Conservation (phyloP, 2,797 vertebrate genomes). For the Phoxinus dragarum region DNA sequence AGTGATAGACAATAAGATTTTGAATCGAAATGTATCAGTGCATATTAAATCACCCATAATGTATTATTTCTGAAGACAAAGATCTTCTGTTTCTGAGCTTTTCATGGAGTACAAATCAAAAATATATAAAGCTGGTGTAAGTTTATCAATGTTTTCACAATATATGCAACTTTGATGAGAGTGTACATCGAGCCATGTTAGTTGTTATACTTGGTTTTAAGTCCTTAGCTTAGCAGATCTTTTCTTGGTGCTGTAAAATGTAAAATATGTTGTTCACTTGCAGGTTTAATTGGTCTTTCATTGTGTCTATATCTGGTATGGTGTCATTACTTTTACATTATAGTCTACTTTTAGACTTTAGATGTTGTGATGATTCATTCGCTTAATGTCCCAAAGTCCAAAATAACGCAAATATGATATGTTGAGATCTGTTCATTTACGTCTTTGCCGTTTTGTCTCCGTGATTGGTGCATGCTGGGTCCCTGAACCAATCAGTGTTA, state of each 20-base stretch:
- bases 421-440: background rate
- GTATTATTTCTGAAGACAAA: background rate
- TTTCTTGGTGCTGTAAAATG: background rate
- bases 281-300: background rate
- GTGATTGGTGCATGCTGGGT: background rate
- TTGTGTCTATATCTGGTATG: background rate
- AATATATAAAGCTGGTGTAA: background rate
- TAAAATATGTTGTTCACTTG: too few relatives aligned
- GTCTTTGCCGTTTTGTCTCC: background rate
- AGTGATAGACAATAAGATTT: background rate
- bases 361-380: constrained; percentile 8
- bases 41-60: background rate
- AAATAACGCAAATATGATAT: background rate
- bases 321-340: background rate
- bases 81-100: background rate
- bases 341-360: background rate
- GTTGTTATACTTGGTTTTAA: background rate
- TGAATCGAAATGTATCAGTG: background rate
- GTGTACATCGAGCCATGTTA: background rate
- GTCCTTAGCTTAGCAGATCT: too few relatives aligned
- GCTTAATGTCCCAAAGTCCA: background rate
- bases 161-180: background rate
- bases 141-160: background rate
- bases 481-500: background rate
- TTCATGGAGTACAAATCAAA: background rate